Conservation (phyloP, 2,888 invertebrate genomes). For the Himalopsyche kuldschensis region DNA sequence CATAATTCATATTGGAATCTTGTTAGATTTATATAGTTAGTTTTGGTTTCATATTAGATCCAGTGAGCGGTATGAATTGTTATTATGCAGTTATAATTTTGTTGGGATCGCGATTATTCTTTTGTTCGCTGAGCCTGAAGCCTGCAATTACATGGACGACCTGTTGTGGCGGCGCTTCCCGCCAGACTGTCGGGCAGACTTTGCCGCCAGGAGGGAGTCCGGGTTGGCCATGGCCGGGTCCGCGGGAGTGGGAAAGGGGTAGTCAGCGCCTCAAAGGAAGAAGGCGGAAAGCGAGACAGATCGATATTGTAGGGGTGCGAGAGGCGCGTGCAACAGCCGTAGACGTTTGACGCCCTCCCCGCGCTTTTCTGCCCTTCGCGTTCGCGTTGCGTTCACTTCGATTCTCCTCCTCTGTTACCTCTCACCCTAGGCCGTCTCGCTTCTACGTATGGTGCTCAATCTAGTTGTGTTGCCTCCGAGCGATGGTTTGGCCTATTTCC, state of each 20-base stretch:
- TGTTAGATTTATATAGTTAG: too few species aligned
- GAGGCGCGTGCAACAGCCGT: conserved; percentile 20
- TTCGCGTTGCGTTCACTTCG: neutral
- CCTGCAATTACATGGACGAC: conserved; percentile 26
- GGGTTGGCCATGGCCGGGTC: neutral
- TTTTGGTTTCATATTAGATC: too few species aligned
- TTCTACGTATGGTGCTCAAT: neutral
- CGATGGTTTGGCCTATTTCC: neutral
- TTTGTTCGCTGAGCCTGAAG: neutral
- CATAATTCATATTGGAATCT: too few species aligned
- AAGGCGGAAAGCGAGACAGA: conserved; percentile 23
- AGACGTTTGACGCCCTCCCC: conserved; percentile 11
- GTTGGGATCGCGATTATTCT: neutral
- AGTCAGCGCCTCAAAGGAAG: conserved; percentile 14
- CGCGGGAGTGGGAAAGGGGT: neutral
- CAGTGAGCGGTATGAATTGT: neutral
- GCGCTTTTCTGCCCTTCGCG: neutral
- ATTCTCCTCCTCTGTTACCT: neutral
- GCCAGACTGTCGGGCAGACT: conserved; percentile 25
- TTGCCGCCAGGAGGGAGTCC: neutral
- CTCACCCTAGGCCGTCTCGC: neutral
- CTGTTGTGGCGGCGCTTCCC: conserved; percentile 7
- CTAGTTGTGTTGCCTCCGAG: neutral
- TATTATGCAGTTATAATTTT: neutral
- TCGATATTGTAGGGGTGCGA: conserved; percentile 17